Conservation (phyloP, 2,888 invertebrate genomes). For the Cryptophagus acutangulus region DNA sequence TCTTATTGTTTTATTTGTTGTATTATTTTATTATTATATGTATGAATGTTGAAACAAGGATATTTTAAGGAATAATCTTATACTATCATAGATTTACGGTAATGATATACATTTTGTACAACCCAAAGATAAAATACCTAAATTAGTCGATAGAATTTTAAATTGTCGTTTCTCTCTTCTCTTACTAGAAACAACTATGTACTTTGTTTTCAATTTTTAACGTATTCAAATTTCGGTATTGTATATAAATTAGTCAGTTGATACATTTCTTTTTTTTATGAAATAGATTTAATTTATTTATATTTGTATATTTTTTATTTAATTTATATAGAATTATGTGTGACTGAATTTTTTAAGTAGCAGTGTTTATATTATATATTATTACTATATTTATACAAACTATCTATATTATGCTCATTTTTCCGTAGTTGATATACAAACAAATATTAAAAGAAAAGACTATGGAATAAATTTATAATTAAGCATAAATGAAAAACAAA, state of each 20-base stretch:
- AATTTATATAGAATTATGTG: slow-evolving; percentile 14
- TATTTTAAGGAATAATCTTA: no score
- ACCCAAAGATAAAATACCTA: slow-evolving; percentile 44
- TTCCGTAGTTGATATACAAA: slow-evolving; percentile 4
- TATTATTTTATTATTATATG: slow-evolving; percentile 35
- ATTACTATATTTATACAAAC: slow-evolving; percentile 17
- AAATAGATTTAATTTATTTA: slow-evolving; percentile 23
- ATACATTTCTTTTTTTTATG: slow-evolving; percentile 18
- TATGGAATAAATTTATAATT: slow-evolving; percentile 7
- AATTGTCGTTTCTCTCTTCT: slow-evolving; percentile 20
- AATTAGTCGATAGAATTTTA: slow-evolving; percentile 28
- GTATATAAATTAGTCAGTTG: background rate
- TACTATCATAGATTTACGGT: slow-evolving; percentile 20
- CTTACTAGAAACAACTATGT: no score
- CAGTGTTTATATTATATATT: slow-evolving; percentile 11
- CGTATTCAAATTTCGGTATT: background rate
- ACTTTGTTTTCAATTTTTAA: background rate
- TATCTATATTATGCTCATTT: slow-evolving; percentile 27
- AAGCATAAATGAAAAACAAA: slow-evolving; percentile 8
- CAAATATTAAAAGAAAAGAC: slow-evolving; percentile 9
- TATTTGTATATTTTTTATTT: slow-evolving; percentile 13
- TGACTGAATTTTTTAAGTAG: slow-evolving; percentile 10
- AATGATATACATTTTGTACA: slow-evolving; percentile 45
- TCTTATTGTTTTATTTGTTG: slow-evolving; percentile 26
- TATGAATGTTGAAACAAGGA: slow-evolving; percentile 34